Base-by-base conservation (phyloP, 2,888 invertebrate genomes). In the Brenthis hecate region DNA sequence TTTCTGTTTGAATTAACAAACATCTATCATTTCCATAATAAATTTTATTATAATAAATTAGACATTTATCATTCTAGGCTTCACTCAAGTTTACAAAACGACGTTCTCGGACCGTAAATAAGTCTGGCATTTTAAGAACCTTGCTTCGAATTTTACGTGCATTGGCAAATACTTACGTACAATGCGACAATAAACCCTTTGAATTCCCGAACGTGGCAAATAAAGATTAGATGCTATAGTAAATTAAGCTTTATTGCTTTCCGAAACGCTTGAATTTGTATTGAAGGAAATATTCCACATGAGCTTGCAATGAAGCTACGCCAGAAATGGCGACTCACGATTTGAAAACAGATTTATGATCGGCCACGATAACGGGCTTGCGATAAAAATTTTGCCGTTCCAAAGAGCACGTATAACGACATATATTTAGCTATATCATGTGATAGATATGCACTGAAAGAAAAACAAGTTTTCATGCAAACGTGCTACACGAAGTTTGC, bases 261-360 rank as follows among this genome's bases (percentile, higher is more conserved):
- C 65, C 58, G 70, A 78, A 81, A 87, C 78, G 83, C 84, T 86
- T 77, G 76, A 80, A 76, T 84, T 86, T 88, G 77, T 82, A 80
- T 76, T 77, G 82, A 77, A 73, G 70, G 69, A 74, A 75, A 74
- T 71, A 69, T 76, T 75, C 76, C 78, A 83, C 84, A 83, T 85
- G 81, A 82, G 82, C 80, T 85, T 81, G 83, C 81, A 83, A 79
- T 80, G 81, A 77, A 78, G 80, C 80, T 74, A 78, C 78, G 81
- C 81, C 76, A 82, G 80, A 79, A 80, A 85, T 84, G 86, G 89
- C 89, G 87, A 89, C 86, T 90, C 88, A 90, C 90, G 91, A 91
- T 89, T 92, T 85, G 86, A 91, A 92, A 92, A 91, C 90, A 90
- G 91, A 92, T 92, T 92, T 92, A 92, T 91, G 92, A 91, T 92